Conservation (phyloP, 2,888 invertebrate species). For the Drosophila antonietae region DNA sequence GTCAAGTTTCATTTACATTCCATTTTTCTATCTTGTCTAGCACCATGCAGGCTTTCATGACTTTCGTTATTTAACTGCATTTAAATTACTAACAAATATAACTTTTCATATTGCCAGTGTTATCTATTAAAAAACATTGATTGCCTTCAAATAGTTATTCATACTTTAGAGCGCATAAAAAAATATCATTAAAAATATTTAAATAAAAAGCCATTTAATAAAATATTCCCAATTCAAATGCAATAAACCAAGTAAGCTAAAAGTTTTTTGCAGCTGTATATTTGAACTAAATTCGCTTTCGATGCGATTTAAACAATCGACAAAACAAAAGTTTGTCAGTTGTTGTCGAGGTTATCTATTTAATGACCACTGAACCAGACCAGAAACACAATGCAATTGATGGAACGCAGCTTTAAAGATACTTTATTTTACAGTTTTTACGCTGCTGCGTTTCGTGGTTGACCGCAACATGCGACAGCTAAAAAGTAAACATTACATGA, state of each 20-base stretch:
- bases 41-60: no score
- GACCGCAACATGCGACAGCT: slow-evolving; percentile 14
- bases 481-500: slow-evolving; percentile 29
- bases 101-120: no score
- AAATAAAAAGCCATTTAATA: no score
- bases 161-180: no score
- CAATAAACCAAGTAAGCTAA: background rate
- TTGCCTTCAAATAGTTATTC: no score
- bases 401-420: slow-evolving; percentile 8
- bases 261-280: background rate
- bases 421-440: slow-evolving; percentile 14
- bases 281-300: background rate
- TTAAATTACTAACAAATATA: no score
- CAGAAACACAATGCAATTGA: background rate
- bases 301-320: background rate
- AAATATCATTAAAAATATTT: no score
- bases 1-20: no score
- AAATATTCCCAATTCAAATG: no score
- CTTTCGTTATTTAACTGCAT: no score
- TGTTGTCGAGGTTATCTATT: slow-evolving; percentile 7
- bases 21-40: no score
- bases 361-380: slow-evolving; percentile 6
- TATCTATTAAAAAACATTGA: no score
- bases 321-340: background rate
- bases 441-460: slow-evolving; percentile 26